Evolutionary conservation across 2,113 vertebrate species (phyloP), one percentile per base, ranked within the genome.

Genomic region (Pangasianodon gigas): DNA sequence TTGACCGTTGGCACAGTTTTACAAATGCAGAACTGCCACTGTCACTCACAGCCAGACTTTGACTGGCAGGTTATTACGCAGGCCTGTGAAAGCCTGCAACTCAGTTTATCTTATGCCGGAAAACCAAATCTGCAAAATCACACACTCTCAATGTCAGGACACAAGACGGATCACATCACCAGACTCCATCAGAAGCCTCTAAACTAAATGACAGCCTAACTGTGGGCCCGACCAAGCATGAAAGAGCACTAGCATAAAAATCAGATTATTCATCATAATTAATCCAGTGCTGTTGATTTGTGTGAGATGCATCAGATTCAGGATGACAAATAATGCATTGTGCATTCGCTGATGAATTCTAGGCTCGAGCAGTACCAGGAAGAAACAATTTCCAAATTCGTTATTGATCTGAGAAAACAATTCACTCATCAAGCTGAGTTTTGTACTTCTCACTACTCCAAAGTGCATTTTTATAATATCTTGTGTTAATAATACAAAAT

Each of bases 241-340:
- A 41, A 46, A 74, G 4, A 11, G 21, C 6, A 0, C 3, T 32
- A 51, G 88, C 24, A 3, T 4, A n/a, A 69, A 87, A 87, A 69
- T 51, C 89, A 90, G 48, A 84, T 89, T 91, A 58, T 60, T 26
- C 56, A 26, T 75, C 37, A 13, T 60, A 91, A 91, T 94, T 84
- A 88, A 91, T 93, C 85, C 82, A 90, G 81, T 75, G 75, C 88
- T 51, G 54, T 21, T 86, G 80, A 90, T 75, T 89, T 80, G 56
- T 56, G 82, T 32, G 77, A 58, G 80, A 84, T 87, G 93, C 85
- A 92, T 88, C 69, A 90, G 60, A 58, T 85, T 92, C 90, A 65
- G 29, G 60, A 21, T 51, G 85, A 91, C 91, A 80, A 93, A 92
- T 93, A 89, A 92, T 90, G 90, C 48, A 92, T 90, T 1, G 52